Evolutionary conservation across 1,140 invertebrate genomes (phyloP).

Genomic region (Cylas formicarius): DNA sequence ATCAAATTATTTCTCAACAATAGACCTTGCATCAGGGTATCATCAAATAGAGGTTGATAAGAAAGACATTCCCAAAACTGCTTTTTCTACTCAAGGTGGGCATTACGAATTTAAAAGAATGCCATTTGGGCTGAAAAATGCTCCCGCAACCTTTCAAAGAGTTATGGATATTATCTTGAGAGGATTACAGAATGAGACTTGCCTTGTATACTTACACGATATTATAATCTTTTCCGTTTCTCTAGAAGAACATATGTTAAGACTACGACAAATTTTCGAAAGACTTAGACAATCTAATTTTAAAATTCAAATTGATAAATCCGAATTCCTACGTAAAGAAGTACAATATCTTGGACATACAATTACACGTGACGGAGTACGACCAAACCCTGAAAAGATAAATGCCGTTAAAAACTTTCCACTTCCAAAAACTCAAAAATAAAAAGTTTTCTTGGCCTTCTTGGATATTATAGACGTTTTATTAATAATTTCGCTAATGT

Average conservation of each 20-base stretch:
- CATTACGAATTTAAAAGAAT: slow-evolving; percentile 20
- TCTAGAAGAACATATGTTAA: slow-evolving; percentile 15
- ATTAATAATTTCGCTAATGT: slow-evolving; percentile 26
- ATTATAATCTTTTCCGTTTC: slow-evolving; percentile 12
- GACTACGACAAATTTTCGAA: slow-evolving; percentile 6
- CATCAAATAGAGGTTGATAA: slow-evolving; percentile 39
- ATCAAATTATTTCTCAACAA: slow-evolving; percentile 8
- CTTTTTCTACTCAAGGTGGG: slow-evolving; percentile 9
- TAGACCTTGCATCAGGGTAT: slow-evolving; percentile 9
- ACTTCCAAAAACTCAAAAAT: slow-evolving; percentile 26
- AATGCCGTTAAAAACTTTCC: slow-evolving; percentile 20
- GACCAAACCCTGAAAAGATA: slow-evolving; percentile 27
- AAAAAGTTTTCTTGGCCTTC: slow-evolving; percentile 25
- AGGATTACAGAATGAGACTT: slow-evolving; percentile 8
- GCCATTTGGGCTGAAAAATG: slow-evolving; percentile 19
- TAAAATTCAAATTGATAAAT: slow-evolving; percentile 23
- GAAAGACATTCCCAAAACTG: slow-evolving; percentile 14
- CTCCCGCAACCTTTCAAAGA: slow-evolving; percentile 8
- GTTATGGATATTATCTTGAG: slow-evolving; percentile 11
- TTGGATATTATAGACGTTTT: slow-evolving; percentile 24
- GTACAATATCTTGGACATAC: slow-evolving; percentile 12
- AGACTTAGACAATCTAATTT: slow-evolving; percentile 14
- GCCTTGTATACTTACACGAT: slow-evolving; percentile 13
- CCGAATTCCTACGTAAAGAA: slow-evolving; percentile 11
- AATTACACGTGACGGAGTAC: slow-evolving; percentile 17